Base-by-base conservation (phyloP, 2,113 vertebrate genomes). In the Bambusicola thoracicus region DNA sequence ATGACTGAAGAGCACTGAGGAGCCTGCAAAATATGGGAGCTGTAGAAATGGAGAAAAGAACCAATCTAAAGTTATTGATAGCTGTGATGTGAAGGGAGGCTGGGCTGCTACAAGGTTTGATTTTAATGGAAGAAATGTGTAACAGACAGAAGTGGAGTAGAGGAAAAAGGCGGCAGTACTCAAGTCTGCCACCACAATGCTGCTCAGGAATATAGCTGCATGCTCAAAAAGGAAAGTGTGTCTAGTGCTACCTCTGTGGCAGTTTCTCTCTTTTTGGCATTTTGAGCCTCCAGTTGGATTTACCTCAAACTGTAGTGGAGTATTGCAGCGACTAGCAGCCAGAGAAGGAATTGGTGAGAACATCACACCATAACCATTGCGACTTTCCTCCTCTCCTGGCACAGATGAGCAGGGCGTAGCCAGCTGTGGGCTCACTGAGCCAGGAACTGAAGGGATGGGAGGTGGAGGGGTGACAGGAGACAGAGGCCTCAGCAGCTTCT, bases 241-340 rank as follows among this genome's bases (percentile, higher is more conserved):
- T 15, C 62, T 43, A 75, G 19, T 29, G 53, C 30, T 32, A 29
- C 20, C 32, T 59, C 58, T 56, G 29, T 46, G 56, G 40, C 34
- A 13, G 8, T 8, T 48, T 13, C 22, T 59, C 41, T 21, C 29
- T 18, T 55, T 77, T 30, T 2, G 43, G 48, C 55, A 10, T 16
- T 74, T 44, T 20, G 80, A 46, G 77, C 49, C 38, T 63, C 18
- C 3, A 11, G 44, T 34, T 74, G 91, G 81, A 89, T 86, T 98
- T 98, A 99, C 99, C 98, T 99, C 99, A 91, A 99, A 99, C 93
- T 99, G 99, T 97, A 99, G 98, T 58, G 99, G 99, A 79, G 99
- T 99, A 98, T 99, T 99, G 98, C 99, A 99, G 97, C 99, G 98
- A 97, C 99, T 99, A 97, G 99, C 97, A 89, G 99, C 98, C 94